These are phyloP conservation scores for Metridium senile DNA, from an alignment of 92 coral and sea anemone genomes.

Conservation along the genomic window DNA sequence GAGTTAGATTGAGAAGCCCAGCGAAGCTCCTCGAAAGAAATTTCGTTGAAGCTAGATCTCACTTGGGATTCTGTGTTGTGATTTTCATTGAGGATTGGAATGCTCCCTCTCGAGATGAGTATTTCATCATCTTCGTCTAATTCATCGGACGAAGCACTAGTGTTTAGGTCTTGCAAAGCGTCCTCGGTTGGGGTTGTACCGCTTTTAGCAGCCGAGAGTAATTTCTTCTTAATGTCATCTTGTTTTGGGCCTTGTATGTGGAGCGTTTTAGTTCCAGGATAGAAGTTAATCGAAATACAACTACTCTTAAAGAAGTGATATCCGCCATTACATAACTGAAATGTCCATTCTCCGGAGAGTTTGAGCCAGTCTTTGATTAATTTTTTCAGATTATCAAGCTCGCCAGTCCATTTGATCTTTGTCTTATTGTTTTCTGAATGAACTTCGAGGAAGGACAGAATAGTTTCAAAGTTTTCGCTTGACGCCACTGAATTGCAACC, in stretches of 20 bases:
- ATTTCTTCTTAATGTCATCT: neutral
- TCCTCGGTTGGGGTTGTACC: neutral
- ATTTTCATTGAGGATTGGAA: too few relatives aligned
- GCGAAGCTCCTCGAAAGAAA: neutral
- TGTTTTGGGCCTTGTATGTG: slow-evolving; percentile 17
- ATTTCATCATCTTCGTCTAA: neutral
- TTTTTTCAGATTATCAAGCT: neutral
- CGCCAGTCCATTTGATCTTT: slow-evolving; percentile 21
- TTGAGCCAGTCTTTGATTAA: neutral
- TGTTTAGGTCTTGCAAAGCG: neutral
- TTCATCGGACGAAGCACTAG: neutral
- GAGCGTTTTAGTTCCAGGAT: slow-evolving; percentile 26
- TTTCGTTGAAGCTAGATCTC: neutral
- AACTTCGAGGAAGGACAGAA: neutral
- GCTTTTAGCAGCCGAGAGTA: neutral
- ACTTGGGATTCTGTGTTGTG: too few relatives aligned
- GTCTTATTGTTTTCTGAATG: neutral
- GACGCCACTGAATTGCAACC: neutral
- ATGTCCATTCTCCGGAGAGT: neutral
- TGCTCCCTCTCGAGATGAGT: neutral
- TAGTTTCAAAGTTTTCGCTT: neutral
- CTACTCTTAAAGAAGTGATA: neutral
- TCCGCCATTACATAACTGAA: slow-evolving; percentile 11
- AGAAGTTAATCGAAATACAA: slow-evolving; percentile 7
- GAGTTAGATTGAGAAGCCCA: neutral